Evolutionary conservation across 2,797 vertebrate species (phyloP), one percentile per base, ranked within the genome.

Genomic region (Catostomus latipinnis): DNA sequence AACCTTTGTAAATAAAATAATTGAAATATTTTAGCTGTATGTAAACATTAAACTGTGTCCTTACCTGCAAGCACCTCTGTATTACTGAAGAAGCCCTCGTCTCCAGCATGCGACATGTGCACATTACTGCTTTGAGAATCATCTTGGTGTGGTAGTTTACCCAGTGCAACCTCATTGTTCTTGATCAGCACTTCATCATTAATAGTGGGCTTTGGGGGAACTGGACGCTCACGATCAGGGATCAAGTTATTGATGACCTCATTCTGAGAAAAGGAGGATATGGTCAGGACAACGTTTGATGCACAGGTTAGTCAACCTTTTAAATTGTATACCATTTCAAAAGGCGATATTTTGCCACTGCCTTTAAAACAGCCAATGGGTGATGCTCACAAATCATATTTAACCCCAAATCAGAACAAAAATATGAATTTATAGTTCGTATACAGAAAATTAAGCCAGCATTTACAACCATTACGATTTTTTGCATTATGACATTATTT

Each of bases 61-160:
- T 93, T 89, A 99, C 97, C 97, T 92, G 96, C 96, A 6, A 98
- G 92, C 72, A 98, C 95, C 89, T 98, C 97, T 0, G 94, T 97
- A 88, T 95, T 97, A 85, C 94, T 93, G 54, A 98, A 95, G 89
- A 98, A 91, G 91, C 92, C 90, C 83, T 94, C 91, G 1, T 94
- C 93, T 11, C 89, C 88, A 49, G 96, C 94, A 83, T 96, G 96
- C 63, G 97, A 91, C 95, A 98, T 96, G 49, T 95, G 94, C 77
- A 99, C 96, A 71, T 80, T 74, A 69, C 95, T 95, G 89, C 95
- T 93, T 10, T 87, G 90, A 7, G 88, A 86, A 76, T 91, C 78
- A 18, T 87, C 80, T 18, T 81, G 10, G 1, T 49, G 87, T 1
- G 69, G 53, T 16, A 2, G 7, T 16, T 5, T 2, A 58, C 0